A percentile compares a stretch with the other conserved stretches of the same genome.
phyloP scores from a whole-genome alignment of 2,888 invertebrate genomes.

The Lasioglossum marginatum region DNA sequence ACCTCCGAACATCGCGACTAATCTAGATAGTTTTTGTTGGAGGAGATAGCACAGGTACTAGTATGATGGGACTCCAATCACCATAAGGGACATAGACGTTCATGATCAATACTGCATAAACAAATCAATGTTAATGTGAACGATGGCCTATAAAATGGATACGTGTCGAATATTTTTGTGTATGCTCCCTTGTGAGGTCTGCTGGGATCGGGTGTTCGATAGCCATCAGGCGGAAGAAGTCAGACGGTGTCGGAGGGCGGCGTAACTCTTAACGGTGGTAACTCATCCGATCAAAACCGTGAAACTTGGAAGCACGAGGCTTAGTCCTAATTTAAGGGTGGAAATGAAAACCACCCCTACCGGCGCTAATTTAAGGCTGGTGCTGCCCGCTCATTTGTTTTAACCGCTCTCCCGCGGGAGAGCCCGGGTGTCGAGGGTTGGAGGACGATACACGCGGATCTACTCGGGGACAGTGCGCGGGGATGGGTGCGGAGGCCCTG shows the following conservation, averaged over 20 bases:
- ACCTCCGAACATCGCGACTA: background rate
- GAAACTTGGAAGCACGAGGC: constrained; percentile 80
- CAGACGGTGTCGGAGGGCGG: constrained; percentile 74
- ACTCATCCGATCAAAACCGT: constrained; percentile 82
- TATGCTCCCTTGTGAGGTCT: background rate
- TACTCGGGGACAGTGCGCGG: constrained; percentile 24
- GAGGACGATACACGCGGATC: constrained; percentile 53
- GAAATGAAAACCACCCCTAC: constrained; percentile 84
- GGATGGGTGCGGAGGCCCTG: constrained; percentile 8
- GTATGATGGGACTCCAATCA: too few relatives aligned
- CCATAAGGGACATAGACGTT: too few relatives aligned
- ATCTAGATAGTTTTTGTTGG: background rate
- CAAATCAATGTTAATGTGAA: background rate
- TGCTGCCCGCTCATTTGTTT: constrained; percentile 84
- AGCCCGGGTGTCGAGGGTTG: constrained; percentile 61
- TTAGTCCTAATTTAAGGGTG: constrained; percentile 84
- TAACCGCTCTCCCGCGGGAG: constrained; percentile 80
- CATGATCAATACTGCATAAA: too few relatives aligned
- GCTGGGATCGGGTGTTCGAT: background rate
- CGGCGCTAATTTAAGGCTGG: constrained; percentile 83
- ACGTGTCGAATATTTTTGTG: background rate
- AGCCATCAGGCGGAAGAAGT: constrained; percentile 37
- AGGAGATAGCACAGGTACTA: too few relatives aligned
- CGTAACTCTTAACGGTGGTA: constrained; percentile 79
- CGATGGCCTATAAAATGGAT: background rate